Evolutionary conservation across 2,113 vertebrate species (phyloP), one percentile per base, ranked within the genome.

Genomic region (Tor tambroides): DNA sequence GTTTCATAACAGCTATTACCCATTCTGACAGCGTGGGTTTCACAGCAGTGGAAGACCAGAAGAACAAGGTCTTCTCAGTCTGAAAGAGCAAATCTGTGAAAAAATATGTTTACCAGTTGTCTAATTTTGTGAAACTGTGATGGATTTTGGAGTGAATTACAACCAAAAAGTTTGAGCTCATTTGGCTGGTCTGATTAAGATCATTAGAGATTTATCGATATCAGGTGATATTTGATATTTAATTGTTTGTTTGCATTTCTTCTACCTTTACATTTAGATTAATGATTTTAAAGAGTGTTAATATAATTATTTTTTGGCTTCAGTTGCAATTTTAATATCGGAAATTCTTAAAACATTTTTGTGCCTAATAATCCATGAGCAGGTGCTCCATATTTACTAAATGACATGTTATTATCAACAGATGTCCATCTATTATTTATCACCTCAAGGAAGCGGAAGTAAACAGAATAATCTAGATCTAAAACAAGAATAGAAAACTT

Each of bases 1-100:
- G 51, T 78, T 86, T 78, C 71, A 80, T 63, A 84, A 85, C 51
- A 83, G 67, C 61, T 61, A 88, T 83, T 67, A 80, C 26, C 19
- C 56, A 46, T 21, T 74, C n/a, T 76, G 74, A 28, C n/a, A 15
- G 74, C 6, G 72, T 75, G 72, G 72, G 51, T 28, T 61, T 17
- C 30, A 61, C 54, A 80, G 23, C 32, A 32, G 4, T 2, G 1
- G 28, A 7, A 51, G 72, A 1, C 23, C 6, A 5, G 19, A n/a
- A 4, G 23, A 46, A 41, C 38, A 15, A 54, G 9, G 2, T 12
- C 17, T 4, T n/a, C 32, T 61, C 21, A n/a, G 77, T 38, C 3
- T 32, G 10, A 56, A 51, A 12, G 1, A 41, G 77, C 51, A 59
- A 61, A 41, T 26, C 23, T 46, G 72, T 26, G 21, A 38, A 61